Base-by-base conservation (phyloP, 2,113 vertebrate species). In the Arizona elegans region DNA sequence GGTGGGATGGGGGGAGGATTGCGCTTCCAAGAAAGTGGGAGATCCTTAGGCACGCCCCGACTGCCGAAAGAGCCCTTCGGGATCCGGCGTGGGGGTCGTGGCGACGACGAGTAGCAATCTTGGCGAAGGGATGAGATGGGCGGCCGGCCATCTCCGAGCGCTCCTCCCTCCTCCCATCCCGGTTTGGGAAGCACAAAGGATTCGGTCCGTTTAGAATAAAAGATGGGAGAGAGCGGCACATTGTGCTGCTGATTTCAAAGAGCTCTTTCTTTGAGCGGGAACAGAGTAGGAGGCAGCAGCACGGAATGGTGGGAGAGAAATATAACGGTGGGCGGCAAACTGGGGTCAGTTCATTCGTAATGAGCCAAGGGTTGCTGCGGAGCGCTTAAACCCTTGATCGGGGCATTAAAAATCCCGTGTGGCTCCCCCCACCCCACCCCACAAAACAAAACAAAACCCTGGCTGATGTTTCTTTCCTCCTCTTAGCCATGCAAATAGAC, bases 101-200 rank as follows among this genome's bases (percentile, higher is more conserved):
- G 50, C 47, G 47, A 24, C 24, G 43, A 13, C 0, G 86, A 87
- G 38, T 38, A 7, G 47, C 33, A 26, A 17, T 62, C 24, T 52
- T 23, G 9, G 23, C 8, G 88, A 7, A 19, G 52, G 43, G 33
- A 13, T 9, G 85, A 47, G 29, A 1, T 0, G 2, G 38, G 86
- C 38, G 8, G 0, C 3, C 5, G 38, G 8, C 21, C 3, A 2
- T 13, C 62, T 75, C 89, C 33, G 50, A 21, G 43, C 8, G 43
- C 86, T 2, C 8, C 86, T 38, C 19, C 86, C 86, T 85, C 43
- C 87, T 26, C 87, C 90, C 75, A 29, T 50, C 50, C 50, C 87
- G 11, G 8, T 13, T 54, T 62, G 47, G 93, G 54, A 9, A 92
- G 87, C 93, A 93, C 91, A 86, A 90, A 93, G 93, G 90, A 62